phyloP scores from a whole-genome alignment of 2,797 vertebrate genomes.

The Astyanax mexicanus region DNA sequence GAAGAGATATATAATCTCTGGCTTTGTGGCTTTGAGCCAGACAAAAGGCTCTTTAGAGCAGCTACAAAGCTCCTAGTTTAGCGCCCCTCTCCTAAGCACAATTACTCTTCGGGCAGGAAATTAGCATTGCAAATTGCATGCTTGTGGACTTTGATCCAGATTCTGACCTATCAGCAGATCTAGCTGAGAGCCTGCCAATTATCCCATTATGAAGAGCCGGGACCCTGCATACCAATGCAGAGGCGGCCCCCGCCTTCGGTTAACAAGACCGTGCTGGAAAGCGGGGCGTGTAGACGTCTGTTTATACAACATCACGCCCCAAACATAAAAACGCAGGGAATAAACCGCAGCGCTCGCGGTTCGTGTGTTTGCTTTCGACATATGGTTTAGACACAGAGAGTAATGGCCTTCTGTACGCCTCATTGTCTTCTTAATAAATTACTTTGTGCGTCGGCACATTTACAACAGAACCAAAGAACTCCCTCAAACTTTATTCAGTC shows the following conservation, averaged over 20 bases:
- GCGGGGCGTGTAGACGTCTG: slow-evolving; percentile 49
- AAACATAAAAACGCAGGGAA: background rate
- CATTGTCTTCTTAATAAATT: slow-evolving; percentile 84
- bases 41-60: slow-evolving; percentile 73
- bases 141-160: slow-evolving; percentile 76
- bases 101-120: slow-evolving; percentile 72
- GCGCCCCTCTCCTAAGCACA: slow-evolving; percentile 72
- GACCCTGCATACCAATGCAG: slow-evolving; percentile 72
- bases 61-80: slow-evolving; percentile 71
- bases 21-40: slow-evolving; percentile 68
- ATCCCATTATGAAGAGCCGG: slow-evolving; percentile 75
- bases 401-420: slow-evolving; percentile 79
- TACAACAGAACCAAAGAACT: slow-evolving; percentile 58
- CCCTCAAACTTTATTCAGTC: slow-evolving; percentile 72
- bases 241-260: slow-evolving; percentile 58
- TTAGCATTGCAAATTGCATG: slow-evolving; percentile 80
- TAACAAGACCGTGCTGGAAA: slow-evolving; percentile 45
- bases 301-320: slow-evolving; percentile 25
- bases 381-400: slow-evolving; percentile 77
- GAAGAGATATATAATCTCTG: slow-evolving; percentile 67
- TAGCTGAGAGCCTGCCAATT: slow-evolving; percentile 78
- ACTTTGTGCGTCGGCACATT: slow-evolving; percentile 73
- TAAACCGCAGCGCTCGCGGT: slow-evolving; percentile 42
- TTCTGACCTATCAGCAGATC: slow-evolving; percentile 79
- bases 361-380: slow-evolving; percentile 74